Percentiles rank a stretch among this genome's conserved stretches.
These are phyloP conservation scores for Cryptomyrus ogoouensis DNA, from an alignment of 2,113 vertebrate species.

Conservation along the genomic window DNA sequence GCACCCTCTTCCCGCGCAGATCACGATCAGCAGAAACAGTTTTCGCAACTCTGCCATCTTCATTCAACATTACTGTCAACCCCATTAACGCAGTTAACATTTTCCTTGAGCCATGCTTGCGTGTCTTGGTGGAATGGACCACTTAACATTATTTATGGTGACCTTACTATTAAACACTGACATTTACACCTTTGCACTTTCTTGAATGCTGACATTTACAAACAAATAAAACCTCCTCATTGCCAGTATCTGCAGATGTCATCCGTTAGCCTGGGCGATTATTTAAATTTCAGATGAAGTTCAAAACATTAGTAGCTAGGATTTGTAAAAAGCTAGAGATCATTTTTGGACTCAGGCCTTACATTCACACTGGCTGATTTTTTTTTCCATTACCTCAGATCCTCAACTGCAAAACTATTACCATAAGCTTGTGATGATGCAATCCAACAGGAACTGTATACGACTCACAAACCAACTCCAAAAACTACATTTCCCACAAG, in stretches of 20 bases:
- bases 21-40: background rate
- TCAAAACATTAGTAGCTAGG: background rate
- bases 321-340: background rate
- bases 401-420: background rate
- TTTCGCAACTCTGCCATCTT: background rate
- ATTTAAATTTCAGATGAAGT: background rate
- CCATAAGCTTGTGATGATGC: background rate
- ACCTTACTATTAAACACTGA: background rate
- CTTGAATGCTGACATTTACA: background rate
- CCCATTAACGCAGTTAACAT: background rate
- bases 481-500: background rate
- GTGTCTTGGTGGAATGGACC: background rate
- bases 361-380: background rate
- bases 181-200: constrained; percentile 1
- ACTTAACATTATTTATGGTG: constrained; percentile 6
- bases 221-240: background rate
- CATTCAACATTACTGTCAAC: background rate
- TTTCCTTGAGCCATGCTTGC: background rate
- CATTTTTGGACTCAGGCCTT: background rate
- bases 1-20: background rate
- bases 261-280: background rate
- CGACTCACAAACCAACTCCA: background rate
- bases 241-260: background rate
- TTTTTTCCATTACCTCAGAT: background rate
- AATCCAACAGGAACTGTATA: background rate